These are phyloP conservation scores for Saguinus imperator DNA, from an alignment of 2,113 vertebrate species.

Conservation along the genomic window DNA sequence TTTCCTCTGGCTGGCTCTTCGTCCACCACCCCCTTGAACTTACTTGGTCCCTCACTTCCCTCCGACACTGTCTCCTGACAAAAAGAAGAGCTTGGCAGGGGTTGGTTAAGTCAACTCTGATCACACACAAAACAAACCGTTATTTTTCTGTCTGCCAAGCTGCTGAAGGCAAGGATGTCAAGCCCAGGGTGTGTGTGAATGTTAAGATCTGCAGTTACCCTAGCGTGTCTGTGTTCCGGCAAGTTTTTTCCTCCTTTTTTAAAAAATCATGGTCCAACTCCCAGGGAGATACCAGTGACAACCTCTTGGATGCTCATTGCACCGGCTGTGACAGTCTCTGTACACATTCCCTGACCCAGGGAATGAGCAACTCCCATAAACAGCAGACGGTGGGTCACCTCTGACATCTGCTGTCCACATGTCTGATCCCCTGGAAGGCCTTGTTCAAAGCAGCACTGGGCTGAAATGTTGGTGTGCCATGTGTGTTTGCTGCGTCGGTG, in stretches of 20 bases:
- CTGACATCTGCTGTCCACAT: slow-evolving; percentile 73
- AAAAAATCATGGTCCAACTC: slow-evolving; percentile 45
- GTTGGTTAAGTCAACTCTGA: slow-evolving; percentile 61
- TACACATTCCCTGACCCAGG: not conserved
- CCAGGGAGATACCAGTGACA: slow-evolving; percentile 44
- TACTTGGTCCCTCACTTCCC: not conserved
- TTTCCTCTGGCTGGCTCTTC: not conserved
- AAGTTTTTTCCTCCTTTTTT: not conserved
- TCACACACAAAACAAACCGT: slow-evolving; percentile 70
- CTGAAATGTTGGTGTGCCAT: slow-evolving; percentile 64
- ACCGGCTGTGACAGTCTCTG: not conserved
- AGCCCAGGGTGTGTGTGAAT: not conserved
- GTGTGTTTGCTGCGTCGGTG: slow-evolving; percentile 72
- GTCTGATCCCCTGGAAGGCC: slow-evolving; percentile 63
- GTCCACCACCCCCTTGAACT: not conserved
- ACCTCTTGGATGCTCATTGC: not conserved
- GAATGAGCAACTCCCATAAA: not conserved
- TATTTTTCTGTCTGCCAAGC: slow-evolving; percentile 64
- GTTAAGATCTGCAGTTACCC: slow-evolving; percentile 19
- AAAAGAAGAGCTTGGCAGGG: slow-evolving; percentile 54
- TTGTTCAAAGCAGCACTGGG: slow-evolving; percentile 47
- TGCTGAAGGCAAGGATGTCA: slow-evolving; percentile 68
- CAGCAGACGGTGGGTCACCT: slow-evolving; percentile 13
- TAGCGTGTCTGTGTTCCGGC: slow-evolving; percentile 45
- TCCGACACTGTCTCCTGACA: slow-evolving; percentile 39